A percentile compares a stretch with the other conserved stretches of the same genome.
These are phyloP conservation scores for Calidris pygmaea DNA, from an alignment of 2,113 vertebrate genomes.

Conservation along the genomic window DNA sequence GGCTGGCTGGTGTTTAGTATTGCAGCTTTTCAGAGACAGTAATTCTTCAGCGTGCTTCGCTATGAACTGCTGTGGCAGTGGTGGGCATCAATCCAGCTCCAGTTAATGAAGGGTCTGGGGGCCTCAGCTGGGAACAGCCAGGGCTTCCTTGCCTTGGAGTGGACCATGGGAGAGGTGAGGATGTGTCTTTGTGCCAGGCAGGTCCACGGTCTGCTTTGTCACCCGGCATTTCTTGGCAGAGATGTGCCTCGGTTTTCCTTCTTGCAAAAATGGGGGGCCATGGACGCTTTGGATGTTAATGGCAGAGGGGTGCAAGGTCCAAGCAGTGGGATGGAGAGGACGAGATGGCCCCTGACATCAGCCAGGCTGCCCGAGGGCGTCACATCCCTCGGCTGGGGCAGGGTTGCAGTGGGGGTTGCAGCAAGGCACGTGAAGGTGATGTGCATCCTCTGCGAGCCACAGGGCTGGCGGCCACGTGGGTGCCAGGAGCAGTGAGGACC, in stretches of 20 bases:
- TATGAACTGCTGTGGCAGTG: neutral
- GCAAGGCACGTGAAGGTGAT: neutral
- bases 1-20: slow-evolving; percentile 31
- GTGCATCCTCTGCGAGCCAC: neutral
- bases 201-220: neutral
- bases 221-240: neutral
- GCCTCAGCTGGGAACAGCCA: neutral
- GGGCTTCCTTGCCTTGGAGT: neutral
- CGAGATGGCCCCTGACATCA: neutral
- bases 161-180: neutral
- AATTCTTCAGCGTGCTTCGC: neutral
- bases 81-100: neutral
- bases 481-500: neutral
- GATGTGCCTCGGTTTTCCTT: neutral
- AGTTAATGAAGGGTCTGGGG: neutral
- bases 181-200: neutral
- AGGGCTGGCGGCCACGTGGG: neutral
- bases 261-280: neutral
- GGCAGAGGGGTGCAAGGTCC: neutral
- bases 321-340: neutral
- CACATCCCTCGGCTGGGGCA: neutral
- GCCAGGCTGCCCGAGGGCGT: neutral
- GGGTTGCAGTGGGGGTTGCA: neutral
- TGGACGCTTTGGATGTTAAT: neutral
- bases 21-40: neutral